Evolutionary conservation across 2,113 vertebrate species (phyloP).

Genomic region (Odobenus rosmarus): DNA sequence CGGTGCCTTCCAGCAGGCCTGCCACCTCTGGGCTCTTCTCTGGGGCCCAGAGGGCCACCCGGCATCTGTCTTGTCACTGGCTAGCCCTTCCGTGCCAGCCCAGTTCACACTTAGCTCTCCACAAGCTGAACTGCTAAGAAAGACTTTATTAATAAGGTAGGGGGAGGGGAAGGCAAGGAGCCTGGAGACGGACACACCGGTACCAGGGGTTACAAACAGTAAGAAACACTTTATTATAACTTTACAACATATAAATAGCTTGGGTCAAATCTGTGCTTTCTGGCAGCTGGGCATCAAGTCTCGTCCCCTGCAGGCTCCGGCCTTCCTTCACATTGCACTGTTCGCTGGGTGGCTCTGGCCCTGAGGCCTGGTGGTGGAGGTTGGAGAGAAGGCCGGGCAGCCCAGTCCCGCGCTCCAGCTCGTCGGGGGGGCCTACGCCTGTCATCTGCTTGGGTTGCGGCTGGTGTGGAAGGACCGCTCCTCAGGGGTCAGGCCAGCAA

Average conservation of each 20-base stretch:
- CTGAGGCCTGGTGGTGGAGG: slow-evolving; percentile 45
- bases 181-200: slow-evolving; percentile 70
- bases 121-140: slow-evolving; percentile 69
- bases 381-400: slow-evolving; percentile 52
- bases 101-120: slow-evolving; percentile 68
- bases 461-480: slow-evolving; percentile 83
- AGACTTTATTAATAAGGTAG: slow-evolving; percentile 70
- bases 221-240: slow-evolving; percentile 92
- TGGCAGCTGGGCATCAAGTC: slow-evolving; percentile 70
- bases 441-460: slow-evolving; percentile 89
- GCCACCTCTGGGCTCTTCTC: not conserved
- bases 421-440: not conserved
- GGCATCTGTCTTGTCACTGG: not conserved
- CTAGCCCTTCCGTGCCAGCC: not conserved
- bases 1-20: not conserved
- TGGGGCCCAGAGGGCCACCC: not conserved
- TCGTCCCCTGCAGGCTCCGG: slow-evolving; percentile 60
- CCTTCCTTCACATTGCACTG: slow-evolving; percentile 80
- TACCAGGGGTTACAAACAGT: slow-evolving; percentile 90
- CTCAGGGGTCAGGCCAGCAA: slow-evolving; percentile 86
- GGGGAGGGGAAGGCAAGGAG: slow-evolving; percentile 50
- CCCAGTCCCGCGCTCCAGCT: not conserved
- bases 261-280: slow-evolving; percentile 89
- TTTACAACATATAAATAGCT: slow-evolving; percentile 92
- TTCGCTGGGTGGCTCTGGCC: slow-evolving; percentile 69